Conservation (phyloP, 1,140 invertebrate genomes). For the Saxidomus purpurata region DNA sequence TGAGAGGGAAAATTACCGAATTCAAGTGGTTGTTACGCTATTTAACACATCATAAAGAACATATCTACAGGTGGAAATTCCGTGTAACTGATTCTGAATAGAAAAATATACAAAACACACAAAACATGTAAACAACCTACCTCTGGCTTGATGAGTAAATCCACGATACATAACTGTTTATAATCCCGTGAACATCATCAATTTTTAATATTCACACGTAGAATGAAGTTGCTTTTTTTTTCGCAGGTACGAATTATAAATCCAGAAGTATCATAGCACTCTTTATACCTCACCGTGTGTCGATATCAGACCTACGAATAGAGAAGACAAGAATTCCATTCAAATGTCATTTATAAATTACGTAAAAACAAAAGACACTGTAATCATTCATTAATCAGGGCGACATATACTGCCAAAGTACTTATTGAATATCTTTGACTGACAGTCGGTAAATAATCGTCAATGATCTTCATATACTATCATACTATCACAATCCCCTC, state of each 20-base stretch:
- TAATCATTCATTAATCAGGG: constrained; percentile 19
- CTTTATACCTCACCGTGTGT: background rate
- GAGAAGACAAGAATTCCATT: constrained; percentile 5
- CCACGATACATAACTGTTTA: constrained; percentile 30
- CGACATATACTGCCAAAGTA: constrained; percentile 3
- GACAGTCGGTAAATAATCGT: constrained; percentile 27
- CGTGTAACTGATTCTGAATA: background rate
- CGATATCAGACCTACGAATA: background rate
- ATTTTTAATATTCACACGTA: background rate
- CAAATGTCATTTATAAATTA: constrained; percentile 24
- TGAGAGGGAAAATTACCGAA: constrained; percentile 17
- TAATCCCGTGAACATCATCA: constrained; percentile 38
- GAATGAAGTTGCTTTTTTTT: background rate
- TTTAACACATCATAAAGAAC: constrained; percentile 44
- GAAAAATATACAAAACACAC: constrained; percentile 31
- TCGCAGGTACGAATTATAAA: background rate
- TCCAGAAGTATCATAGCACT: background rate
- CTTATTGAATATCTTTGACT: background rate
- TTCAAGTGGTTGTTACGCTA: constrained; percentile 18
- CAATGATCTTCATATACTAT: constrained; percentile 6
- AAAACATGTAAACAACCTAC: constrained; percentile 7
- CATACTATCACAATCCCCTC: background rate
- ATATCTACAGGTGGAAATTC: constrained; percentile 34
- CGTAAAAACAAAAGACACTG: background rate
- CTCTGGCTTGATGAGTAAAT: background rate